A percentile compares a stretch with the other conserved stretches of the same genome.
phyloP scores from a whole-genome alignment of 2,888 invertebrate species.

The Eupithecia tripunctaria region DNA sequence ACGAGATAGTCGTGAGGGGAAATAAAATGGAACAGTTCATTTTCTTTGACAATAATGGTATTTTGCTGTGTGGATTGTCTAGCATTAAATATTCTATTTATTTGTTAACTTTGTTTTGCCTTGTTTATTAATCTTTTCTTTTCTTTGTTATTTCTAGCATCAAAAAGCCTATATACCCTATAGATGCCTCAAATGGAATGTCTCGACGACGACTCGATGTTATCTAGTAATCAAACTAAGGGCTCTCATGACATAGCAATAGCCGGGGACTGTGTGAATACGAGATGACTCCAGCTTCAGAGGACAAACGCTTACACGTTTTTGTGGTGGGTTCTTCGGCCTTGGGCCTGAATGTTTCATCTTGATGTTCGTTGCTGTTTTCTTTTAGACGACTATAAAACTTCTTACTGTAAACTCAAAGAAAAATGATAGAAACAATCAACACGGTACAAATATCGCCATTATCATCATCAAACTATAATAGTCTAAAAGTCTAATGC shows the following conservation, averaged over 20 bases:
- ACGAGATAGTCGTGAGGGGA: too few species aligned
- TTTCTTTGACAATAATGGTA: too few species aligned
- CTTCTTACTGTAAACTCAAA: neutral
- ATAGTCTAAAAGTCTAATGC: too few species aligned
- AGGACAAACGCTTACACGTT: neutral
- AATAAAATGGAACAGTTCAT: too few species aligned
- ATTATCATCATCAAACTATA: too few species aligned
- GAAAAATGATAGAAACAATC: neutral
- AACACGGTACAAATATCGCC: too few species aligned
- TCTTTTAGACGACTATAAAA: neutral
- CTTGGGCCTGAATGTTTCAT: neutral
- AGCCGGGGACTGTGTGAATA: neutral
- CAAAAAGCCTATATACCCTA: too few species aligned
- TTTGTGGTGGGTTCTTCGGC: neutral
- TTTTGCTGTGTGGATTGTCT: too few species aligned
- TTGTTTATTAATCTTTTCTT: too few species aligned
- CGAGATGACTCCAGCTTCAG: neutral
- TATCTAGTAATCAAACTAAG: neutral
- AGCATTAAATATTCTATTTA: too few species aligned
- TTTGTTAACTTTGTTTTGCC: too few species aligned
- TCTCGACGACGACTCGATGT: neutral
- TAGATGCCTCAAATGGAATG: neutral
- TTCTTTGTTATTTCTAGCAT: too few species aligned
- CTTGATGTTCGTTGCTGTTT: neutral
- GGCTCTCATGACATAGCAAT: neutral